phyloP scores from a whole-genome alignment of 2,888 invertebrate species.

The Tipula vernalis region DNA sequence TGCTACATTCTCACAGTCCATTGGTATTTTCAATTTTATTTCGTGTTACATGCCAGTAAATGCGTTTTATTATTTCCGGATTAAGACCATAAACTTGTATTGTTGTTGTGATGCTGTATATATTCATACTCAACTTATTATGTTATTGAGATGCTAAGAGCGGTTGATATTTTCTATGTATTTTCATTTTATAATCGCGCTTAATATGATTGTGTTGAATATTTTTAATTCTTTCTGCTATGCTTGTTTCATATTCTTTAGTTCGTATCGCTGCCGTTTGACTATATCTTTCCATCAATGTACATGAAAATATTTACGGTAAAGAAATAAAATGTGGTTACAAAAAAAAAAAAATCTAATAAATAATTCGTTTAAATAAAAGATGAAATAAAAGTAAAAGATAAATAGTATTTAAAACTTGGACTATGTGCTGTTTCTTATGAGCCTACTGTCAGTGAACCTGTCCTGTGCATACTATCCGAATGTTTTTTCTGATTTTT shows the following conservation, averaged over 20 bases:
- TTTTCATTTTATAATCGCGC: neutral
- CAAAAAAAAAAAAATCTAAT: neutral
- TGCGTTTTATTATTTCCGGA: neutral
- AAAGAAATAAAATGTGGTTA: neutral
- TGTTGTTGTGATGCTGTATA: neutral
- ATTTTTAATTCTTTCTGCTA: neutral
- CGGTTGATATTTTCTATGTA: neutral
- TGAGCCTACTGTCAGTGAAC: too few relatives aligned
- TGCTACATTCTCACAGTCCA: neutral
- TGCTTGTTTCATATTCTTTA: neutral
- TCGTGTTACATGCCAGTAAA: neutral
- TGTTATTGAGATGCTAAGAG: neutral
- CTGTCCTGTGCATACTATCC: too few relatives aligned
- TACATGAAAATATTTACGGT: neutral
- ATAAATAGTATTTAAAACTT: too few relatives aligned
- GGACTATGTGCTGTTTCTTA: too few relatives aligned
- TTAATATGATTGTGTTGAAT: neutral
- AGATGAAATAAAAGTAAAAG: too few relatives aligned
- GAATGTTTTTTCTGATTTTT: too few relatives aligned
- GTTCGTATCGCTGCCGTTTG: neutral
- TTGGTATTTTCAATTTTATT: neutral
- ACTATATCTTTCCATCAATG: neutral
- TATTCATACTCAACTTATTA: neutral
- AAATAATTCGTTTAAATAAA: too few relatives aligned
- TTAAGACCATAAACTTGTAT: neutral